phyloP scores from a whole-genome alignment of 2,888 invertebrate genomes.

The Bellardia pandia region DNA sequence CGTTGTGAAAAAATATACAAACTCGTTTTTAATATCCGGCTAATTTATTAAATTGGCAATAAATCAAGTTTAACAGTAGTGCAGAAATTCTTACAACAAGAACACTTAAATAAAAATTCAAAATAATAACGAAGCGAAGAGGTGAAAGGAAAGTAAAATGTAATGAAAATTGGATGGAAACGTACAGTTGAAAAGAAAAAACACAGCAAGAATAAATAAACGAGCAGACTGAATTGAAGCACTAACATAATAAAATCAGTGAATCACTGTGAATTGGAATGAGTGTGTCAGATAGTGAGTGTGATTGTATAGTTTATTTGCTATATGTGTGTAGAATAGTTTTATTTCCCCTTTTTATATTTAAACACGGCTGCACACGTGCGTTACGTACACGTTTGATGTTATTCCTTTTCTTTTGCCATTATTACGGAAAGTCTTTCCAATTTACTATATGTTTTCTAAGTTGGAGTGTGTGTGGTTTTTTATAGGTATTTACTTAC shows the following conservation, averaged over 20 bases:
- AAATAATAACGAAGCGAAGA: background rate
- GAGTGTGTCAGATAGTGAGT: background rate
- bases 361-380: conserved; percentile 55
- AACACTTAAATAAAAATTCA: conserved; percentile 2
- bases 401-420: conserved; percentile 38
- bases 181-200: background rate
- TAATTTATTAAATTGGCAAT: conserved; percentile 73
- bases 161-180: background rate
- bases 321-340: conserved; percentile 18
- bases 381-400: conserved; percentile 58
- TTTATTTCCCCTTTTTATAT: conserved; percentile 6
- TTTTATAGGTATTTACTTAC: background rate
- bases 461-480: background rate
- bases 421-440: conserved; percentile 34
- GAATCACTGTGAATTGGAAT: conserved; percentile 2
- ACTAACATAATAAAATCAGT: background rate
- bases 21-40: conserved; percentile 71
- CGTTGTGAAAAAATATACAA: conserved; percentile 4
- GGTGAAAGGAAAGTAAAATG: background rate
- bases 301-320: background rate
- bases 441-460: conserved; percentile 16
- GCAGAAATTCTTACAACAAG: conserved; percentile 53
- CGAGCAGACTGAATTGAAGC: conserved; percentile 4
- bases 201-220: background rate
- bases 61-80: conserved; percentile 67